A percentile compares a stretch with the other conserved stretches of the same genome.
These are phyloP conservation scores for Erannis defoliaria DNA, from an alignment of 2,888 invertebrate genomes.

Conservation along the genomic window DNA sequence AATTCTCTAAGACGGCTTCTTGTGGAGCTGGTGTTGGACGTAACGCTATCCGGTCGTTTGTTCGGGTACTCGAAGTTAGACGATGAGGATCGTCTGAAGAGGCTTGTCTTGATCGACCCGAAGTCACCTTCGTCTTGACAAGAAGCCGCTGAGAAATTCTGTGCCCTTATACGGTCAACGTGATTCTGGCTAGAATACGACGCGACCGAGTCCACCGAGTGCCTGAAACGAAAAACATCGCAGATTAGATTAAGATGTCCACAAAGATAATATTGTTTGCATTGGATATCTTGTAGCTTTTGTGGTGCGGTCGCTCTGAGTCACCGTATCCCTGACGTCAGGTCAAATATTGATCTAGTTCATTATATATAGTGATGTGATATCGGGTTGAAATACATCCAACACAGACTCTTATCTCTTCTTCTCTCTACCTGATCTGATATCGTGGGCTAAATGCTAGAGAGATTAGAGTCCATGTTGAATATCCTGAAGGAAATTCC, in stretches of 20 bases:
- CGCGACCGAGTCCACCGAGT: constrained; percentile 87
- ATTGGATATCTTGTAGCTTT: constrained; percentile 64
- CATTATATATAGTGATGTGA: constrained; percentile 36
- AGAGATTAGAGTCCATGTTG: constrained; percentile 34
- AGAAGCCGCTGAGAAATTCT: constrained; percentile 85
- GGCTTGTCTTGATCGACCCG: constrained; percentile 83
- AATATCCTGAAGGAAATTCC: constrained; percentile 44
- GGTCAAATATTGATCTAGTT: constrained; percentile 61
- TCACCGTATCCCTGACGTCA: constrained; percentile 63
- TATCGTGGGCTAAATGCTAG: constrained; percentile 39
- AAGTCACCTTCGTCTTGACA: constrained; percentile 84
- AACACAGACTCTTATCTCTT: too few species aligned
- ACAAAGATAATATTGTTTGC: constrained; percentile 71
- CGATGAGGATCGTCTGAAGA: constrained; percentile 77
- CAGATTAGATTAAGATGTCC: constrained; percentile 74
- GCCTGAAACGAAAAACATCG: constrained; percentile 77
- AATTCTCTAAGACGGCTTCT: constrained; percentile 85
- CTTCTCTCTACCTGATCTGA: too few species aligned
- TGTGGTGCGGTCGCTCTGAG: constrained; percentile 59
- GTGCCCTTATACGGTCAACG: constrained; percentile 86
- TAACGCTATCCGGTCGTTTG: constrained; percentile 81
- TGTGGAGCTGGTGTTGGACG: constrained; percentile 82
- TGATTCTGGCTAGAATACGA: constrained; percentile 87
- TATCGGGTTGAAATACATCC: too few species aligned
- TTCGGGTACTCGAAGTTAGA: constrained; percentile 78